Conservation (phyloP, 2,797 vertebrate genomes). For the Myiotriccus ornatus region DNA sequence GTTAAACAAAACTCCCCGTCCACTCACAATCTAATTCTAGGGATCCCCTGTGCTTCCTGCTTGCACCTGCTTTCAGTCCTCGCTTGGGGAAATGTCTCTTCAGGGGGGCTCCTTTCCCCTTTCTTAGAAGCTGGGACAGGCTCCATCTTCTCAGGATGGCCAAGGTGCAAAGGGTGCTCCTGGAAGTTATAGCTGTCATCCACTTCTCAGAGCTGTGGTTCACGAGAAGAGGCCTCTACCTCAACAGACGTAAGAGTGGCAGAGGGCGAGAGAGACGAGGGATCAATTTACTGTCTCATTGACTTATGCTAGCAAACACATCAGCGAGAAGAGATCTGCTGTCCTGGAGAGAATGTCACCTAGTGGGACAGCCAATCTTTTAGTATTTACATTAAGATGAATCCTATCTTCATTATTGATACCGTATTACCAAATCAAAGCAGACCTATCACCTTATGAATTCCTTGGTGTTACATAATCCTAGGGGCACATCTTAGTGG, state of each 20-base stretch:
- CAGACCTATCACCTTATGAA: not conserved
- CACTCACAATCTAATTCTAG: not conserved
- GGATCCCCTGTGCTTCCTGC: not conserved
- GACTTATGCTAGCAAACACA: not conserved
- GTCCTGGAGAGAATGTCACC: not conserved
- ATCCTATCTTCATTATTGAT: not conserved
- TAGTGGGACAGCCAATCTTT: not conserved
- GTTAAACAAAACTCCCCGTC: not conserved
- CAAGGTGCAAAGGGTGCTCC: not conserved
- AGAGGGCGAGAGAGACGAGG: not conserved
- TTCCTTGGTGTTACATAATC: not conserved
- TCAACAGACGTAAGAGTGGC: not conserved
- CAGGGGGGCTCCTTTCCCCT: not conserved
- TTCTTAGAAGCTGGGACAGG: not conserved
- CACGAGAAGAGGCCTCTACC: not conserved
- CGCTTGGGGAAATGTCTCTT: not conserved
- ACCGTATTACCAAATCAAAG: not conserved
- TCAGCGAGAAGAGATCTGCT: not conserved
- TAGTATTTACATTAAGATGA: not conserved
- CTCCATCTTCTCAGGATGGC: not conserved
- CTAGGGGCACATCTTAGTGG: not conserved
- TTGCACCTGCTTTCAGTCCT: not conserved
- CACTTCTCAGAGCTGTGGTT: not conserved
- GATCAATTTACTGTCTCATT: constrained; percentile 20
- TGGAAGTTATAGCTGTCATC: not conserved